Evolutionary conservation across 92 coral and sea anemone genomes (phyloP), one percentile per base, ranked within the genome.

Genomic region (Nematostella vectensis): DNA sequence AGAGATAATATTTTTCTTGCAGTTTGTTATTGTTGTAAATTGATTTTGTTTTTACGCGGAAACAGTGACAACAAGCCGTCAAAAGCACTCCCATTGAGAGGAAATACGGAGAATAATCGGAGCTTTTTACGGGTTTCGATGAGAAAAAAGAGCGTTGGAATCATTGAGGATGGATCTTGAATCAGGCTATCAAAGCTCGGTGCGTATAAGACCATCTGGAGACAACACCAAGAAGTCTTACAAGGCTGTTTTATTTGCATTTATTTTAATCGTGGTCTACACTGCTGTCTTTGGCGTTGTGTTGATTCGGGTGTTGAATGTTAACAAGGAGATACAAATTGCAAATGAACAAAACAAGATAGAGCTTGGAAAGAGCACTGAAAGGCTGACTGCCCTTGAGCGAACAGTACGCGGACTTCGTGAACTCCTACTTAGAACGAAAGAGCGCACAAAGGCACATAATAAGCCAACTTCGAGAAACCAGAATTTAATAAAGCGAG

Each of bases 241-340:
- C 57, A 66, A 43, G 43, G 43, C 57, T 20, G 43, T 66, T 27
- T 48, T 66, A 4, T 53, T 59, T 26, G 57, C 72, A 36, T 66
- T 66, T 55, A 51, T 66, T n/a, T 27, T 66, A 43, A 66, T 66
- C 3, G 51, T 66, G 23, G 63, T 55, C 13, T 66, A 66, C 26
- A 66, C 72, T 1, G 72, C 72, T 3, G 72, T 66, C 20, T 48
- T 66, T 22, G 72, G 72, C 1, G 47, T 44, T 28, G 72, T 66
- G 11, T 43, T 66, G 15, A 55, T 66, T 28, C 29, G 48, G 28
- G 28, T 66, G 16, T 25, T 66, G 16, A 66, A 66, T n/a, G 40
- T 47, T 29, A 66, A 66, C 56, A 47, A 40, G 33, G 72, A 55
- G 11, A 66, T 66, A n/a, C 30, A 66, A 30, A 54, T 45, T 2